A percentile compares a stretch with the other conserved stretches of the same genome.
These are phyloP conservation scores for Telenomus remus DNA, from an alignment of 1,140 invertebrate genomes.

Conservation along the genomic window DNA sequence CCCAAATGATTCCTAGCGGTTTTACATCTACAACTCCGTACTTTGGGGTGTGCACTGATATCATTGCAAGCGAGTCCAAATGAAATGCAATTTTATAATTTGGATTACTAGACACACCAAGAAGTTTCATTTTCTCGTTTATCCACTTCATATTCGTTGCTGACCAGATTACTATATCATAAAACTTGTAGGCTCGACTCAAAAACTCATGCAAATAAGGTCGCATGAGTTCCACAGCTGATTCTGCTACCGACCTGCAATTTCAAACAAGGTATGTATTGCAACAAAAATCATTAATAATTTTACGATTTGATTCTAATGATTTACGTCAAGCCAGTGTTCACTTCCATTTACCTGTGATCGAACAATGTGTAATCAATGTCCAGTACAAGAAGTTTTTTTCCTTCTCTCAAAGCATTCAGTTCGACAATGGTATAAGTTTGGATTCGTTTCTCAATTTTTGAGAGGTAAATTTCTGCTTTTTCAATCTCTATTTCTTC, in stretches of 20 bases:
- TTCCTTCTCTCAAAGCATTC: constrained; percentile 84
- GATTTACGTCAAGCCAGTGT: too few species aligned
- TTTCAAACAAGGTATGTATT: background rate
- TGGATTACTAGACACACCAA: constrained; percentile 88
- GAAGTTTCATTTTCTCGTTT: constrained; percentile 95
- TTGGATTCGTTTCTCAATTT: constrained; percentile 89
- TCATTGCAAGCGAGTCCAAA: constrained; percentile 94
- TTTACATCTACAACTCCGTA: constrained; percentile 96
- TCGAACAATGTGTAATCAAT: constrained; percentile 98
- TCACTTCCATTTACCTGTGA: constrained; percentile 79
- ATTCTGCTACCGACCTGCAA: constrained; percentile 88
- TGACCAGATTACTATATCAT: constrained; percentile 94
- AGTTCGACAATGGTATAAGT: constrained; percentile 90
- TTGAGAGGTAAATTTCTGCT: constrained; percentile 84
- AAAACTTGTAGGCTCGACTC: constrained; percentile 90
- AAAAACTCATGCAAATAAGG: constrained; percentile 97
- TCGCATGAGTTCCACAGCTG: constrained; percentile 92
- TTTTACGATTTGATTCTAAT: too few species aligned
- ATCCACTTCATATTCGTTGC: constrained; percentile 99
- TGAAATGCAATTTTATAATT: constrained; percentile 96
- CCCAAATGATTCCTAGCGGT: constrained; percentile 97
- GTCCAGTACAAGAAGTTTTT: constrained; percentile 95
- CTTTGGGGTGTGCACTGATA: constrained; percentile 91
- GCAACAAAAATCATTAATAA: background rate
- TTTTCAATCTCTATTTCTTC: constrained; percentile 91